Percentiles rank a stretch among this genome's conserved stretches.
These are phyloP conservation scores for Furnarius figulus DNA, from an alignment of 2,113 vertebrate species.

Conservation along the genomic window DNA sequence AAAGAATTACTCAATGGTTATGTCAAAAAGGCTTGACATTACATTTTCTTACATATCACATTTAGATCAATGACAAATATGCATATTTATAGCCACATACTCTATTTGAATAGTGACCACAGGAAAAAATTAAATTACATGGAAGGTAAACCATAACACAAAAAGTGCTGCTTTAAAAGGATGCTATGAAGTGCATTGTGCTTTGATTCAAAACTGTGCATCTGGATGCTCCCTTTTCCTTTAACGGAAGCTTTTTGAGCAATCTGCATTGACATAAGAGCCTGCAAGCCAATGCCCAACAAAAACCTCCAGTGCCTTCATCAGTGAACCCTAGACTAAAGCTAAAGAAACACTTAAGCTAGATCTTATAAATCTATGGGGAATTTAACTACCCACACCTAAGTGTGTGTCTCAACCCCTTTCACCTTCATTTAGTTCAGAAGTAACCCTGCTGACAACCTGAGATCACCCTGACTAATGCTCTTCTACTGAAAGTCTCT, in stretches of 20 bases:
- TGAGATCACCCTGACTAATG: background rate
- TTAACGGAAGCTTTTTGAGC: background rate
- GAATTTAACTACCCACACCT: background rate
- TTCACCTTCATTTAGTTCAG: background rate
- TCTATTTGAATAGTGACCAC: background rate
- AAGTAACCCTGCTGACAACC: background rate
- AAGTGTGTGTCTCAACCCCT: background rate
- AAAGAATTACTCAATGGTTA: constrained; percentile 7
- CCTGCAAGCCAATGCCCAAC: background rate
- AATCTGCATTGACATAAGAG: background rate
- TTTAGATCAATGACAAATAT: constrained; percentile 1
- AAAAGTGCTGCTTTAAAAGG: background rate
- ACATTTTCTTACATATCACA: background rate
- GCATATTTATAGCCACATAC: background rate
- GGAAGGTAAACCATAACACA: background rate
- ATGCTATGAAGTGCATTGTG: background rate
- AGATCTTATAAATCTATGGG: background rate
- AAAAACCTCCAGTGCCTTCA: background rate
- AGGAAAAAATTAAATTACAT: background rate
- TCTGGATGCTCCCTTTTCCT: background rate
- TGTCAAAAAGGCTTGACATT: background rate
- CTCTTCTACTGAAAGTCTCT: background rate
- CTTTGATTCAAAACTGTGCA: background rate
- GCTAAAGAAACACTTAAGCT: background rate
- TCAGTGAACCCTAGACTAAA: background rate